Percentiles rank a stretch among this genome's conserved stretches.
Conservation (phyloP, 2,797 vertebrate species). For the Anolis apletophallus region DNA sequence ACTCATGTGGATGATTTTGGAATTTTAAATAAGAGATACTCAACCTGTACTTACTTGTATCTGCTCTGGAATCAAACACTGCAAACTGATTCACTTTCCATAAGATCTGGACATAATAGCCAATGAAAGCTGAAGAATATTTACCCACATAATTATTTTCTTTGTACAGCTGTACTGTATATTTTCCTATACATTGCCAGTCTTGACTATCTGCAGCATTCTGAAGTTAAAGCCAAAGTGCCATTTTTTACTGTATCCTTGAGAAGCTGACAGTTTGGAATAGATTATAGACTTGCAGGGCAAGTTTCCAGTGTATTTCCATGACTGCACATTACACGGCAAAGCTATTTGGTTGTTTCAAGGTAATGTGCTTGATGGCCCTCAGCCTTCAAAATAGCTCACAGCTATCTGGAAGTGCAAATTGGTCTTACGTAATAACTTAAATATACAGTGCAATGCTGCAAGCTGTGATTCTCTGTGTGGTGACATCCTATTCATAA, state of each 20-base stretch:
- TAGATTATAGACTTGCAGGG: slow-evolving; percentile 34
- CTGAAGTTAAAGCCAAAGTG: not conserved
- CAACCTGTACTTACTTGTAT: not conserved
- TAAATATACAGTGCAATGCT: slow-evolving; percentile 31
- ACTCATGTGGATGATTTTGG: no score
- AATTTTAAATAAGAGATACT: no score
- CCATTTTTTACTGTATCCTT: slow-evolving; percentile 12
- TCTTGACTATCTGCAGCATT: slow-evolving; percentile 47
- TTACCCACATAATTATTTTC: not conserved
- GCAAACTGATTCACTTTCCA: not conserved
- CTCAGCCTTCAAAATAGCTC: not conserved
- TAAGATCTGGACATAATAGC: not conserved
- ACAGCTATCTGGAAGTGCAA: slow-evolving; percentile 21
- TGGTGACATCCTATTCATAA: not conserved
- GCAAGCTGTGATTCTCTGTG: not conserved
- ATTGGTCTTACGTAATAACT: slow-evolving; percentile 50
- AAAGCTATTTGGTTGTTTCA: slow-evolving; percentile 45
- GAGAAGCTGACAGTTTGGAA: slow-evolving; percentile 52
- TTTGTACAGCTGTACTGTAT: no score
- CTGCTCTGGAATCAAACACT: not conserved
- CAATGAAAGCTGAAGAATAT: not conserved
- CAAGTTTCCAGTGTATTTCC: slow-evolving; percentile 10
- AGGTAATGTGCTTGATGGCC: slow-evolving; percentile 36
- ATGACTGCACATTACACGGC: slow-evolving; percentile 37
- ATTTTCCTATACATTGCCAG: not conserved